Conservation (phyloP, 92 coral and sea anemone genomes). For the Palythoa caribaeorum region DNA sequence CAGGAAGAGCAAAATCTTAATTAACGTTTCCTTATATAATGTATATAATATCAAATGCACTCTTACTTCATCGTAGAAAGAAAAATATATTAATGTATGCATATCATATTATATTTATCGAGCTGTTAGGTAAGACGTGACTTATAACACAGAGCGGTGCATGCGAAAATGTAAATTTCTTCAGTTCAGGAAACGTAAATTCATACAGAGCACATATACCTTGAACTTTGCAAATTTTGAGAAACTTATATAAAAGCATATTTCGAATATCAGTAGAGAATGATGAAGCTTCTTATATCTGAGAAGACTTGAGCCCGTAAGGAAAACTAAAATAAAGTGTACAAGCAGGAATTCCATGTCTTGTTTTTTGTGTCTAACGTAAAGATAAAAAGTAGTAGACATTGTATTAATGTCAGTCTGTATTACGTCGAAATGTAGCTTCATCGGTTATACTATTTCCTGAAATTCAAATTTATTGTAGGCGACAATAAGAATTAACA, state of each 20-base stretch:
- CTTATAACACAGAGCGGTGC: not conserved
- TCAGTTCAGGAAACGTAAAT: not conserved
- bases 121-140: not conserved
- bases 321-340: not conserved
- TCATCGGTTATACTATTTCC: not conserved
- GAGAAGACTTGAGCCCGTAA: no score
- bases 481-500: no score
- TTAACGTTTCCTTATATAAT: not conserved
- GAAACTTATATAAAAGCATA: not conserved
- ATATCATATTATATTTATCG: conserved; percentile 18
- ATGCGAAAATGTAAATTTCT: conserved; percentile 6
- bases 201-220: not conserved
- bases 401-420: not conserved
- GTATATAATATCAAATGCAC: not conserved
- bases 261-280: not conserved
- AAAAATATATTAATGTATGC: not conserved
- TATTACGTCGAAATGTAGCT: not conserved
- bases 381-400: not conserved
- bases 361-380: not conserved
- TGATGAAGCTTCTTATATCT: not conserved
- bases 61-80: not conserved
- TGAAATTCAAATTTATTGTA: not conserved
- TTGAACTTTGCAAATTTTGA: not conserved
- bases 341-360: not conserved
- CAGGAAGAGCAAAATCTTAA: not conserved